Evolutionary conservation across 2,888 invertebrate species (phyloP).

Genomic region (Actias luna): DNA sequence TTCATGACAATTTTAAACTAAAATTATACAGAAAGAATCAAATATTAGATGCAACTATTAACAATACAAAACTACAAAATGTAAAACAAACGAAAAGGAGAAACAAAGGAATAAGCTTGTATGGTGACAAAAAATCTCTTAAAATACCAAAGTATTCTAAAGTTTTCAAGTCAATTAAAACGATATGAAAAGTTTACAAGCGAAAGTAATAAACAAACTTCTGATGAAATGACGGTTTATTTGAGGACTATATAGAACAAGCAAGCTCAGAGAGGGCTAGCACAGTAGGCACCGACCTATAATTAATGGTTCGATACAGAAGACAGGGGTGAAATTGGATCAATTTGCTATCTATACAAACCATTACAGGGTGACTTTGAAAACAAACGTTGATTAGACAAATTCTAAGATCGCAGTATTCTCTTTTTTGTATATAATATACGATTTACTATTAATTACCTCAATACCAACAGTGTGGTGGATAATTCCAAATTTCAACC

Average conservation of each 20-base stretch:
- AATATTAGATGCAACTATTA: background rate
- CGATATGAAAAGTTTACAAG: conserved; percentile 55
- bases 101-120: conserved; percentile 12
- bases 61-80: background rate
- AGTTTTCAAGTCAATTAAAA: conserved; percentile 59
- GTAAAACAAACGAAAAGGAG: background rate
- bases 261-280: conserved; percentile 50
- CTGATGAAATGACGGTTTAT: conserved; percentile 73
- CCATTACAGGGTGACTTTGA: conserved; percentile 50
- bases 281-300: conserved; percentile 59
- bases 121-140: conserved; percentile 25
- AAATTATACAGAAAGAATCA: too few species aligned
- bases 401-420: conserved; percentile 23
- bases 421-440: background rate
- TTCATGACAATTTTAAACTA: too few species aligned
- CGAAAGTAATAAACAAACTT: conserved; percentile 65
- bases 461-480: background rate
- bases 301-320: conserved; percentile 72
- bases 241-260: conserved; percentile 74
- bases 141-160: conserved; percentile 44
- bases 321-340: conserved; percentile 73
- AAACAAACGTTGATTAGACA: conserved; percentile 56
- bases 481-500: conserved; percentile 36
- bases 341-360: conserved; percentile 72
- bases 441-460: conserved; percentile 10